phyloP scores from a whole-genome alignment of 2,888 invertebrate genomes.

The Aethes cnicana region DNA sequence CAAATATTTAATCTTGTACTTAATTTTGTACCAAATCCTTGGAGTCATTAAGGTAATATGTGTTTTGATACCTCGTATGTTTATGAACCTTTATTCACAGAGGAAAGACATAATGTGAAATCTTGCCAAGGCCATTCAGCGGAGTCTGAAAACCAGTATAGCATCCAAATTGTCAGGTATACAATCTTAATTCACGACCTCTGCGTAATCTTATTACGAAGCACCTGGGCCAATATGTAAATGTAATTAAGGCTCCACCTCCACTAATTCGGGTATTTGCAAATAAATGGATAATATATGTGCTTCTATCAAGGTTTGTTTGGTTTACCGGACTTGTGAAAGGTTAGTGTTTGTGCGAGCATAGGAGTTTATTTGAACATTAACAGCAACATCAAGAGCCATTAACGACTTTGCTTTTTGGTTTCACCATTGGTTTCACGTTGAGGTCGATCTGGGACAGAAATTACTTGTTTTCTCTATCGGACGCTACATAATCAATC shows the following conservation, averaged over 20 bases:
- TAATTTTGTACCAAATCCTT: too few species aligned
- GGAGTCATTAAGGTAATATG: too few species aligned
- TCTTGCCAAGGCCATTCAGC: too few species aligned
- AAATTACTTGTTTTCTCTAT: too few species aligned
- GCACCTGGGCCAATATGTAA: slow-evolving; percentile 43
- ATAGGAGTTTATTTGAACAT: slow-evolving; percentile 6
- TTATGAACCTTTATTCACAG: too few species aligned
- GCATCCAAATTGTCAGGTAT: not conserved
- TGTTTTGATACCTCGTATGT: not conserved
- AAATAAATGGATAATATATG: slow-evolving; percentile 26
- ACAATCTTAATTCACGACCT: slow-evolving; percentile 19
- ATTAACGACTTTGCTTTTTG: not conserved
- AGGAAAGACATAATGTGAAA: too few species aligned
- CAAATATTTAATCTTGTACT: too few species aligned
- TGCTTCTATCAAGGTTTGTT: slow-evolving; percentile 20
- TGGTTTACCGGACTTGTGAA: slow-evolving; percentile 14
- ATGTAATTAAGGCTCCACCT: slow-evolving; percentile 40
- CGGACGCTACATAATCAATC: too few species aligned
- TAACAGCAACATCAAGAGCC: too few species aligned
- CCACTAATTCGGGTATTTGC: slow-evolving; percentile 27
- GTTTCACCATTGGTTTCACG: too few species aligned
- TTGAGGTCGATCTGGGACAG: too few species aligned
- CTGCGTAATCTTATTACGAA: slow-evolving; percentile 18
- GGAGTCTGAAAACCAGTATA: not conserved
- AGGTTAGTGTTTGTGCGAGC: slow-evolving; percentile 18